phyloP scores from a whole-genome alignment of 30 jellyfish, hydroid and myxozoan species.

The Turritopsis dohrnii region DNA sequence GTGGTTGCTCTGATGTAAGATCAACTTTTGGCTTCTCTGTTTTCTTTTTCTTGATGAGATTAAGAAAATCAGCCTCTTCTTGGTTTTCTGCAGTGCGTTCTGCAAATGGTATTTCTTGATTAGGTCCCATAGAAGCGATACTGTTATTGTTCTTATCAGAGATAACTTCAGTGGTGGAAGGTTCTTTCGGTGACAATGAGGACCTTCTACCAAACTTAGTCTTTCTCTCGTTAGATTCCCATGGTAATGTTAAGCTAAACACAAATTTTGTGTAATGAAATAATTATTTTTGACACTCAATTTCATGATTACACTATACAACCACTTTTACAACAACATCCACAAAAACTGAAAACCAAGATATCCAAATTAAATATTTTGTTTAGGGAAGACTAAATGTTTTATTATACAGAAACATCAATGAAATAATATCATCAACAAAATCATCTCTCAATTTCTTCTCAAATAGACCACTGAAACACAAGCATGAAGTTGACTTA shows the following conservation, averaged over 20 bases:
- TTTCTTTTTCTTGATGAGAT: not conserved
- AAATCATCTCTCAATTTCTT: no score
- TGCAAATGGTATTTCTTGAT: not conserved
- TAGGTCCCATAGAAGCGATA: not conserved
- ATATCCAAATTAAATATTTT: not conserved
- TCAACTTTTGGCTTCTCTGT: not conserved
- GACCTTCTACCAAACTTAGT: slow-evolving; percentile 7
- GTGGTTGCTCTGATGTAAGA: not conserved
- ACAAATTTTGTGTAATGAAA: not conserved
- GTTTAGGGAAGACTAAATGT: no score
- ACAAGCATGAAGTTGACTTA: not conserved
- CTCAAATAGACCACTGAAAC: no score
- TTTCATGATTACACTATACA: no score
- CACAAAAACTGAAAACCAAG: not conserved
- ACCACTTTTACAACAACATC: not conserved
- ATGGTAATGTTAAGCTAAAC: not conserved
- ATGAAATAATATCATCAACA: no score
- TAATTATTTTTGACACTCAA: no score
- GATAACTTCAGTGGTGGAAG: not conserved
- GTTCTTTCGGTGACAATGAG: not conserved
- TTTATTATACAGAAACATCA: no score
- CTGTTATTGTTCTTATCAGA: not conserved
- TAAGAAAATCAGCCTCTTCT: not conserved
- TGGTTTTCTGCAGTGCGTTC: not conserved
- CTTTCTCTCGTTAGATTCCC: not conserved